Base-by-base conservation (phyloP, 2,797 vertebrate species). In the Odontamblyopus lacepedii region DNA sequence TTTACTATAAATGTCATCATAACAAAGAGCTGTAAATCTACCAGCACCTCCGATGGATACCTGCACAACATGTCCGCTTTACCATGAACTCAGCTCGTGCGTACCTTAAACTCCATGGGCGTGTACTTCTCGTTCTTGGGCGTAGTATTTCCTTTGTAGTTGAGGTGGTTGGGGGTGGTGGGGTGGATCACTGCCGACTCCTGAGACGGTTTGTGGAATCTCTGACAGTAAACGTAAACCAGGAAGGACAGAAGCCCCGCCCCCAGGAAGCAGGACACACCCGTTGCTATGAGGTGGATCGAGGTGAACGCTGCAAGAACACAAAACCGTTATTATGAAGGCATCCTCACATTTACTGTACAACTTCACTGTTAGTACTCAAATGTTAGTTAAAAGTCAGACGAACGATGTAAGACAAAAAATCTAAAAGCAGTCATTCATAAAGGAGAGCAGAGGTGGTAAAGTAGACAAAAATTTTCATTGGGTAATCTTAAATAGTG, bases 71-170 rank as follows among this genome's bases (percentile, higher is more conserved):
- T 1, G 8, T 38, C 6, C 7, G 6, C 35, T 35, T 35, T 8
- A 35, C 6, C 35, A 35, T 35, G 2, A 38, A 9, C 35, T 38
- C 35, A 9, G 7, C 35, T 38, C 9, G 35, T 35, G 32, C 6
- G 32, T 2, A 98, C 97, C 96, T 99, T 98, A 91, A 99, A 98
- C 92, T 99, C 97, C 97, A 99, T 98, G 67, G 97, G 97, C 30
- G 96, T 97, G 91, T 98, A 98, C 84, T 98, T 97, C 90, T 99
- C 97, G 0, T 98, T 99, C 92, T 98, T 98, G 82, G 96, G 96
- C 0, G 96, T 95, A 78, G 95, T 94, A 89, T 96, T 96, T 75
- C 95, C 95, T 89, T 98, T 98, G 91, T 97, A 97, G 91, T 96
- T 97, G 85, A 98, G 96, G 84, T 98, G 97, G 91, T 98, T 98